A percentile compares a stretch with the other conserved stretches of the same genome.
phyloP scores from a whole-genome alignment of 2,888 invertebrate species.

The Rhimphoctona megacephalus region DNA sequence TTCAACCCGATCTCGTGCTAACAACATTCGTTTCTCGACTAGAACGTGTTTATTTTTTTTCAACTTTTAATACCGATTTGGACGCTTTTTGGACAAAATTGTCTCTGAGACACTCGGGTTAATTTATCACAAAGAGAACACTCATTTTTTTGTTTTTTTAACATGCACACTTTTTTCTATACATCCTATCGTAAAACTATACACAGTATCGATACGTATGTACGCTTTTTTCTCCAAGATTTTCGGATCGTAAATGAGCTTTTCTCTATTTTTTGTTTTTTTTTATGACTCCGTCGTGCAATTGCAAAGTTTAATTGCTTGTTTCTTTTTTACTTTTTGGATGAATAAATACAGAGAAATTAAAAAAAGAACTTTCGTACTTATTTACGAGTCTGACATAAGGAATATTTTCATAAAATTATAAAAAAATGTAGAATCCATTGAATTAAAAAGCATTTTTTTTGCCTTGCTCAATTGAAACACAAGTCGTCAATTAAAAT shows the following conservation, averaged over 20 bases:
- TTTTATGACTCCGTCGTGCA: not conserved
- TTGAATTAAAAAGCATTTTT: no score
- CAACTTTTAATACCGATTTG: slow-evolving; percentile 6
- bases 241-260: not conserved
- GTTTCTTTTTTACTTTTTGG: not conserved
- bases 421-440: no score
- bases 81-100: not conserved
- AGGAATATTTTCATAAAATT: no score
- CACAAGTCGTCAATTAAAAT: no score
- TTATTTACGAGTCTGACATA: no score
- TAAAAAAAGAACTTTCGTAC: no score
- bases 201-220: slow-evolving; percentile 11
- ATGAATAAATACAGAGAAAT: not conserved
- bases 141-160: slow-evolving; percentile 18
- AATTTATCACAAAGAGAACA: slow-evolving; percentile 53
- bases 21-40: not conserved
- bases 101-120: slow-evolving; percentile 9
- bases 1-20: not conserved
- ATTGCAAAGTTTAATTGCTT: not conserved
- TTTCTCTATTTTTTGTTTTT: not conserved
- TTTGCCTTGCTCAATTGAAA: no score
- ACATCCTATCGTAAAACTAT: slow-evolving; percentile 34
- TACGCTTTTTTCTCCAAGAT: not conserved
- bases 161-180: slow-evolving; percentile 25
- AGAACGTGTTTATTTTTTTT: not conserved